These are phyloP conservation scores for Tetrax tetrax DNA, from an alignment of 2,113 vertebrate species.

Conservation along the genomic window DNA sequence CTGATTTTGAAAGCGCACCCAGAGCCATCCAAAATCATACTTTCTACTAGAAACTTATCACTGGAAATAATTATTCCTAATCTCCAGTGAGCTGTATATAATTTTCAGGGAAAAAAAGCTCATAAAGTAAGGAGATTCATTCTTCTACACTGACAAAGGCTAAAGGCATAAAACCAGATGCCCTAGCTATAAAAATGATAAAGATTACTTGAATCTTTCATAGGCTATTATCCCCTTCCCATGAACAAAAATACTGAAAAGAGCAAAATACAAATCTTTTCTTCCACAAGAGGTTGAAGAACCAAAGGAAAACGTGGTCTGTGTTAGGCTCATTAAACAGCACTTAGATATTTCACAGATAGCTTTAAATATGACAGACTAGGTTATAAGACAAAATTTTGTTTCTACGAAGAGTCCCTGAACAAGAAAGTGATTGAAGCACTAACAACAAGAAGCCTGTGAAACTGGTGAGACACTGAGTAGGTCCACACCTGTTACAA, in stretches of 20 bases:
- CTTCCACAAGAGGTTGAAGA: neutral
- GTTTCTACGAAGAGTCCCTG: neutral
- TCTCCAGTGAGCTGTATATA: neutral
- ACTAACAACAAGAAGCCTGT: neutral
- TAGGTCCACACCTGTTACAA: neutral
- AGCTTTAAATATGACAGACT: neutral
- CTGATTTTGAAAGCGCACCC: neutral
- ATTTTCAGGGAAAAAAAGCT: neutral
- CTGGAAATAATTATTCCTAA: constrained; percentile 15
- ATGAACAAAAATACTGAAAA: neutral
- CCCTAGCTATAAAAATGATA: neutral
- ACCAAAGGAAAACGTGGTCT: neutral
- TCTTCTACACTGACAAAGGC: neutral
- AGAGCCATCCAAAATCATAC: neutral
- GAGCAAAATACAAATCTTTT: constrained; percentile 5
- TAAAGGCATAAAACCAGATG: constrained; percentile 21
- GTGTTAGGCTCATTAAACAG: neutral
- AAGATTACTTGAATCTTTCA: neutral
- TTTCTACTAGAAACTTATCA: neutral
- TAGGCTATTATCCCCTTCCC: neutral
- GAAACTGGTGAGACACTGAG: neutral
- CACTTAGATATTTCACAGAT: neutral
- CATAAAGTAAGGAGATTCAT: constrained; percentile 13
- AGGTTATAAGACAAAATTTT: neutral
- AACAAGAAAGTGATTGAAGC: neutral